Evolutionary conservation across 2,113 vertebrate species (phyloP).

Genomic region (Etheostoma cragini): DNA sequence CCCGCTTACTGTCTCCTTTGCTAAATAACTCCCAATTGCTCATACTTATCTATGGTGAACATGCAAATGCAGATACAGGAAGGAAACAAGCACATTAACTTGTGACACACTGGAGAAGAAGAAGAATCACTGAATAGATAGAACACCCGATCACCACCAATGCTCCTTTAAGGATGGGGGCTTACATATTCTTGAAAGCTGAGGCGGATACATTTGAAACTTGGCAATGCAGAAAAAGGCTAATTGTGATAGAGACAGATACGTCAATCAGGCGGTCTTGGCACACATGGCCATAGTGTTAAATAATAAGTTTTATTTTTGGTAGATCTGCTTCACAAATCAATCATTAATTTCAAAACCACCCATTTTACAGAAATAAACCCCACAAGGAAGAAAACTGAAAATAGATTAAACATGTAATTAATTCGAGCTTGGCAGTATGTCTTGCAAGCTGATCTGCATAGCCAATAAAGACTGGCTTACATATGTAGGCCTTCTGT

Average conservation of each 20-base stretch:
- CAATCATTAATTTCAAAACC: slow-evolving; percentile 27
- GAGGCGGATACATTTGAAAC: slow-evolving; percentile 10
- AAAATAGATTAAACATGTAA: slow-evolving; percentile 33
- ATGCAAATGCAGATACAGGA: slow-evolving; percentile 59
- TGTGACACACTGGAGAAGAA: slow-evolving; percentile 52
- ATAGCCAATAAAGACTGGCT: slow-evolving; percentile 48
- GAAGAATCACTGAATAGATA: slow-evolving; percentile 63
- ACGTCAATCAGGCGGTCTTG: slow-evolving; percentile 28
- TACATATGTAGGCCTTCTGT: slow-evolving; percentile 35
- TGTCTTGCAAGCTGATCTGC: slow-evolving; percentile 40
- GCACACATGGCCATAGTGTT: slow-evolving; percentile 15
- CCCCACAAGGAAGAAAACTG: neutral
- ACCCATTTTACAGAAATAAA: neutral
- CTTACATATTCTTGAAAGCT: slow-evolving; percentile 36
- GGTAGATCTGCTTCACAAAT: slow-evolving; percentile 30
- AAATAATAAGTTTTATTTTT: slow-evolving; percentile 25
- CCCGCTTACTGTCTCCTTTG: slow-evolving; percentile 72
- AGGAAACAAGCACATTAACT: slow-evolving; percentile 75
- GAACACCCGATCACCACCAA: slow-evolving; percentile 76
- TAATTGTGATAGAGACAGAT: slow-evolving; percentile 6
- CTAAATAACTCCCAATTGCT: slow-evolving; percentile 67
- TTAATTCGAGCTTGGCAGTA: slow-evolving; percentile 40
- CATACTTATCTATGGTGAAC: slow-evolving; percentile 77
- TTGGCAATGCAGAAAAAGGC: slow-evolving; percentile 40
- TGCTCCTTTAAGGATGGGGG: slow-evolving; percentile 44